Base-by-base conservation (phyloP, 35 echinoderm and acorn worm species). In the Apostichopus californicus region DNA sequence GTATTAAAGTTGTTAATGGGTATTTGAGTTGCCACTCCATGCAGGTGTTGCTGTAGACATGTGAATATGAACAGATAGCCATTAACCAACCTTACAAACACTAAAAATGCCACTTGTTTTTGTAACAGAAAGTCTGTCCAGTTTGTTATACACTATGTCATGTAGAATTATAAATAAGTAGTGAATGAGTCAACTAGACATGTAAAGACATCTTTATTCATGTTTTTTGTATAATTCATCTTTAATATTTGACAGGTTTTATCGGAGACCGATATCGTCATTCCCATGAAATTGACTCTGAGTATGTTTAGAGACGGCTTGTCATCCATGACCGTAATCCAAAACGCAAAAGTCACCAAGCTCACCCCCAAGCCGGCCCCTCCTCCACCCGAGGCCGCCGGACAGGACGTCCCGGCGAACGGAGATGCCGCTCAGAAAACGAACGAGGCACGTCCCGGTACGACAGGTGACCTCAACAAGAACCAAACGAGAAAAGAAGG, bases 291-390 rank as follows among this genome's bases (percentile, higher is more conserved):
- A 20, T 92, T 98, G 4, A 85, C 96, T 6, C 91, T 98, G 5
- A 89, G 89, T 55, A 98, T 98, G 91, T 98, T 98, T 78, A 96
- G 80, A 23, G 93, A 96, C 59, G 97, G 97, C 17, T 72, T 98
- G 28, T 60, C 82, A 23, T 87, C 96, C 57, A 95, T 98, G 90
- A 90, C 80, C 9, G 73, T 89, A 13, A 94, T 94, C 86, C 93
- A 94, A 85, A 56, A 78, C 1, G 95, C 95, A 23, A 96, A 96
- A 66, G 91, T 90, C 5, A 70, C 21, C 80, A 92, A 83, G 54
- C 15, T 77, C 5, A 79, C 26, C 70, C 73, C 92, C 55, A 78
- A 79, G 24, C 46, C 68, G 77, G 26, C 12, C 9, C 66, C 83
- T 15, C 54, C 92, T 9, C 12, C 83, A 57, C 23, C 53, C 8